A percentile compares a stretch with the other conserved stretches of the same genome.
Evolutionary conservation across 2,888 invertebrate genomes (phyloP).

Genomic region (Xylota segnis): DNA sequence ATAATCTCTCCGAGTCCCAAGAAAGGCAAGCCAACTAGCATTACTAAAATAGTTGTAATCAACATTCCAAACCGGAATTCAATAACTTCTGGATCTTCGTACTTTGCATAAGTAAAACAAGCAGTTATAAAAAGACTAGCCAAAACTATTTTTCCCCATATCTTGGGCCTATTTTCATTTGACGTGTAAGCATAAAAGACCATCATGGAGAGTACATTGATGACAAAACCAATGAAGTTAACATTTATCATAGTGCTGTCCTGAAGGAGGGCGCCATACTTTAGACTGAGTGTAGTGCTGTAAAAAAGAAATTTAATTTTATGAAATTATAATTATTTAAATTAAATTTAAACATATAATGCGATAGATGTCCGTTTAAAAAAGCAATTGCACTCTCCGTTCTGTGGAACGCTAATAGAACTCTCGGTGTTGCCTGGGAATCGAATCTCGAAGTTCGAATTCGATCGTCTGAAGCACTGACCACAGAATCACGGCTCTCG

Average conservation of each 20-base stretch:
- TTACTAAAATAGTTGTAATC: conserved; percentile 86
- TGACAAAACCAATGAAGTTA: conserved; percentile 89
- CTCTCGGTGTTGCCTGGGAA: no score
- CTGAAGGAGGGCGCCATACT: conserved; percentile 90
- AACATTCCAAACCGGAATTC: conserved; percentile 90
- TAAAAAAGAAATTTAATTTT: background rate
- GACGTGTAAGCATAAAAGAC: conserved; percentile 89
- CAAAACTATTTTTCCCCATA: conserved; percentile 87
- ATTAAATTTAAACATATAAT: no score
- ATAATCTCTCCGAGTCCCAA: conserved; percentile 90
- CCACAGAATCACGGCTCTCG: no score
- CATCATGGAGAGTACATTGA: conserved; percentile 88
- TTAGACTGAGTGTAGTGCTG: conserved; percentile 91
- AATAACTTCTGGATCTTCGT: conserved; percentile 88
- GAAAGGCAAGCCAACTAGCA: conserved; percentile 90
- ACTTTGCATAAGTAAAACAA: conserved; percentile 87
- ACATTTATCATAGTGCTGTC: conserved; percentile 92
- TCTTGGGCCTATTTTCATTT: conserved; percentile 85
- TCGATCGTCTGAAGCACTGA: no score
- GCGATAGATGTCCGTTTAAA: no score
- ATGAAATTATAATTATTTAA: no score
- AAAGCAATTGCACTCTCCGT: no score
- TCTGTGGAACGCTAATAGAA: no score
- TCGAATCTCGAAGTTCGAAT: no score
- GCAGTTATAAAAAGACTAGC: conserved; percentile 86